Evolutionary conservation across 2,797 vertebrate genomes (phyloP).

Genomic region (Discoglossus pictus): DNA sequence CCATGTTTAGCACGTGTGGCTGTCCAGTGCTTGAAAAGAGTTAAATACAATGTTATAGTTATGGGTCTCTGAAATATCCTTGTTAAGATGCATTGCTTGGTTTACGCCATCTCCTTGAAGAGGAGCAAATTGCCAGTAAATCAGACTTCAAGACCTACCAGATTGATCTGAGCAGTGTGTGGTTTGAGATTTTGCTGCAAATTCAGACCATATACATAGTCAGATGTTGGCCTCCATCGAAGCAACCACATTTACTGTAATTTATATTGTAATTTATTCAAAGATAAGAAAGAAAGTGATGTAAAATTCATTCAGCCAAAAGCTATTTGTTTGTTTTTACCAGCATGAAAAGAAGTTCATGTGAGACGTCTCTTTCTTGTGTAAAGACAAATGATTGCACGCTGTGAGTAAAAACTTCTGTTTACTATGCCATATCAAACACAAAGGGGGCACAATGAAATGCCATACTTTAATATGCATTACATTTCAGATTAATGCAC

Average conservation of each 20-base stretch:
- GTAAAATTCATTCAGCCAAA: constrained; percentile 37
- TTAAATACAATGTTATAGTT: too few relatives aligned
- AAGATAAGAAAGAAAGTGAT: constrained; percentile 15
- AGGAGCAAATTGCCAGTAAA: too few relatives aligned
- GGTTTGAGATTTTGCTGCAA: too few relatives aligned
- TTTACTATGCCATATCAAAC: constrained; percentile 31
- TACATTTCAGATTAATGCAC: constrained; percentile 27
- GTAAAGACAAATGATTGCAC: constrained; percentile 37
- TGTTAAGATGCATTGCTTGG: too few relatives aligned
- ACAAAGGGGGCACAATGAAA: constrained; percentile 1
- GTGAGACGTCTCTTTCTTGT: constrained; percentile 39
- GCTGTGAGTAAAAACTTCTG: constrained; percentile 30
- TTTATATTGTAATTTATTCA: constrained; percentile 24
- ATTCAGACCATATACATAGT: not conserved
- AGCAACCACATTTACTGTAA: not conserved
- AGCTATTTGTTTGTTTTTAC: constrained; percentile 45
- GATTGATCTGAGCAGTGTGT: too few relatives aligned
- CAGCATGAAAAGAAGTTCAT: constrained; percentile 44
- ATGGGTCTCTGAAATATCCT: too few relatives aligned
- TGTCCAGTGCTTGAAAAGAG: too few relatives aligned
- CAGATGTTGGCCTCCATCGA: not conserved
- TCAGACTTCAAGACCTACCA: too few relatives aligned
- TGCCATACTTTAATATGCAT: constrained; percentile 34
- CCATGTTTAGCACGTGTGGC: too few relatives aligned
- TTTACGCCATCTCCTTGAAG: too few relatives aligned